Evolutionary conservation across 1,140 invertebrate genomes (phyloP).

Genomic region (Phthorimaea operculella): DNA sequence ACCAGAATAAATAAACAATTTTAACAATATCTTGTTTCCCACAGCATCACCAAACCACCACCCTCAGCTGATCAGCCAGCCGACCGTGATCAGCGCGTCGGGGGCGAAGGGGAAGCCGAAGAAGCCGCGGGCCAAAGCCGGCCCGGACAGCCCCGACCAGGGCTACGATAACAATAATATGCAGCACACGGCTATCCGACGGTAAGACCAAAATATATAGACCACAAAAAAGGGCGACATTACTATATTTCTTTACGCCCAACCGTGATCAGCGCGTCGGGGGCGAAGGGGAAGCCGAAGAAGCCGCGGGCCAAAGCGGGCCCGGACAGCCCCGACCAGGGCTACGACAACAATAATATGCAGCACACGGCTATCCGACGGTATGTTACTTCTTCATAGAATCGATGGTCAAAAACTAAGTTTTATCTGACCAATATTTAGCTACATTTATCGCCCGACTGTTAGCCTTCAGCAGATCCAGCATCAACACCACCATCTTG

Average conservation of each 20-base stretch:
- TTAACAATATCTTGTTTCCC: constrained; percentile 10
- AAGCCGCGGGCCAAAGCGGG: constrained; percentile 73
- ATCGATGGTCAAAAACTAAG: no score
- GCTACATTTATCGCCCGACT: no score
- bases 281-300: constrained; percentile 76
- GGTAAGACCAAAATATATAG: constrained; percentile 24
- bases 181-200: constrained; percentile 58
- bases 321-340: constrained; percentile 59
- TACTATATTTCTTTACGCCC: no score
- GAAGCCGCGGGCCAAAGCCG: constrained; percentile 73
- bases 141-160: constrained; percentile 61
- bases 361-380: constrained; percentile 59
- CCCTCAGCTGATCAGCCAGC: constrained; percentile 81
- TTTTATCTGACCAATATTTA: no score
- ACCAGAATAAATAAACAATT: no score
- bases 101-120: constrained; percentile 77
- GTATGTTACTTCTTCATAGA: no score
- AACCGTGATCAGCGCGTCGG: constrained; percentile 74
- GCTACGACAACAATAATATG: constrained; percentile 59
- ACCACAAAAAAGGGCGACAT: no score
- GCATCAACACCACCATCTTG: no score
- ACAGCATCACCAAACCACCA: constrained; percentile 80
- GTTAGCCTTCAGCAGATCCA: no score
- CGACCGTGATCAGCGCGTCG: constrained; percentile 76
- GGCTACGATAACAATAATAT: constrained; percentile 57